Conservation (phyloP, 2,113 vertebrate genomes). For the Periophthalmodon schlosseri region DNA sequence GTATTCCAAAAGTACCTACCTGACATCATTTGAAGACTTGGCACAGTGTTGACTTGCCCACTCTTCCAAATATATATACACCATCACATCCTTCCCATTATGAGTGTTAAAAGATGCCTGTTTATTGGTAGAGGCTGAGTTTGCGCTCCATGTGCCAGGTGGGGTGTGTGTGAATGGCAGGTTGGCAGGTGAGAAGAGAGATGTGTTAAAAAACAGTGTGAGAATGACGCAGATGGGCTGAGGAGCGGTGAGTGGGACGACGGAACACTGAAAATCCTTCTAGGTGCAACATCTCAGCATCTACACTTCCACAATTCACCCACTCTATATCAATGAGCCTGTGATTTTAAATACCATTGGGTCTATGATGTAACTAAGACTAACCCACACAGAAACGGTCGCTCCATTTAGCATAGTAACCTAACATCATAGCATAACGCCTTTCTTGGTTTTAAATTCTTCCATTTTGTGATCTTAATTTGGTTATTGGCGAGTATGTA, state of each 20-base stretch:
- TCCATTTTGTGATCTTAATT: slow-evolving; percentile 11
- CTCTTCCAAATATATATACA: slow-evolving; percentile 13
- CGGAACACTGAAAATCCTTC: slow-evolving; percentile 5
- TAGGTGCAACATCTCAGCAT: not conserved
- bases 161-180: slow-evolving; percentile 38
- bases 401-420: not conserved
- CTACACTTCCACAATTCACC: not conserved
- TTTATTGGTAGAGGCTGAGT: slow-evolving; percentile 49
- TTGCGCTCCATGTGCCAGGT: slow-evolving; percentile 25
- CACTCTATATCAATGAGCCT: slow-evolving; percentile 1
- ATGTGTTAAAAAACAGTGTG: slow-evolving; percentile 57
- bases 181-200: slow-evolving; percentile 58
- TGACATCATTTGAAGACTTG: slow-evolving; percentile 59
- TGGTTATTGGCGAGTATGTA: not conserved
- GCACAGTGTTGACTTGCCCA: slow-evolving; percentile 22
- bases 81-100: slow-evolving; percentile 25
- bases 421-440: too few relatives aligned
- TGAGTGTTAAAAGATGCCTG: slow-evolving; percentile 42
- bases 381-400: not conserved
- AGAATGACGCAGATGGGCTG: slow-evolving; percentile 58
- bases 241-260: slow-evolving; percentile 24
- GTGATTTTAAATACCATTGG: not conserved
- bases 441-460: slow-evolving; percentile 26
- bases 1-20: slow-evolving; percentile 48
- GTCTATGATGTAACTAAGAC: not conserved